phyloP scores from a whole-genome alignment of 2,113 vertebrate genomes.

The Grammomys surdaster region DNA sequence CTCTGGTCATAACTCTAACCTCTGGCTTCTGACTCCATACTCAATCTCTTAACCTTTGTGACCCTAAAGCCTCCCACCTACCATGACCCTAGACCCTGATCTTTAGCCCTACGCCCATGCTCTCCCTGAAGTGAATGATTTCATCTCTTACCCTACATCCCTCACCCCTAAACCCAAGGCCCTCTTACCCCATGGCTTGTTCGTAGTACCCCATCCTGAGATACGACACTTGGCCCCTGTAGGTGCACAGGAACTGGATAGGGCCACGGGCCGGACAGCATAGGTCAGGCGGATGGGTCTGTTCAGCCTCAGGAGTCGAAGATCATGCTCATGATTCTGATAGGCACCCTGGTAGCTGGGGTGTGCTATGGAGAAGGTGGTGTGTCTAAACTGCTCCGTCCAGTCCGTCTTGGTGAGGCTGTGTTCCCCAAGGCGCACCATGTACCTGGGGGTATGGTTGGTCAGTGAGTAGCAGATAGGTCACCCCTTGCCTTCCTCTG shows the following conservation, averaged over 20 bases:
- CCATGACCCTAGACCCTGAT: neutral
- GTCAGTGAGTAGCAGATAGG: neutral
- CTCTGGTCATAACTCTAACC: neutral
- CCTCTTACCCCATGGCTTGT: constrained; percentile 63
- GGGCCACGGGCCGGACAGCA: constrained; percentile 85
- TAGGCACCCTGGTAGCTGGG: constrained; percentile 82
- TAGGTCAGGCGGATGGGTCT: constrained; percentile 83
- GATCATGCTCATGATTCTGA: constrained; percentile 87
- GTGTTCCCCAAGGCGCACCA: constrained; percentile 82
- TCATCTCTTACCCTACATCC: neutral
- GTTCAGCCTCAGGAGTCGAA: constrained; percentile 89
- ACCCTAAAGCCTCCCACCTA: neutral
- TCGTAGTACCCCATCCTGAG: constrained; percentile 89
- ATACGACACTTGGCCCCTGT: constrained; percentile 86
- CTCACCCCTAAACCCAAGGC: neutral
- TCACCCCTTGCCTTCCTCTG: no score
- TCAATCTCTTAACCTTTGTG: neutral
- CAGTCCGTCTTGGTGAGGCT: constrained; percentile 83
- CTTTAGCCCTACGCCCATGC: neutral
- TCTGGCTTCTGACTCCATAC: neutral
- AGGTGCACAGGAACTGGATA: constrained; percentile 86
- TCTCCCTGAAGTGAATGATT: neutral
- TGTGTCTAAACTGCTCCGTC: constrained; percentile 89
- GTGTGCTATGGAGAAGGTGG: constrained; percentile 85
- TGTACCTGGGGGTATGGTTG: neutral